phyloP scores from a whole-genome alignment of 2,113 vertebrate species.

The Jacana jacana region DNA sequence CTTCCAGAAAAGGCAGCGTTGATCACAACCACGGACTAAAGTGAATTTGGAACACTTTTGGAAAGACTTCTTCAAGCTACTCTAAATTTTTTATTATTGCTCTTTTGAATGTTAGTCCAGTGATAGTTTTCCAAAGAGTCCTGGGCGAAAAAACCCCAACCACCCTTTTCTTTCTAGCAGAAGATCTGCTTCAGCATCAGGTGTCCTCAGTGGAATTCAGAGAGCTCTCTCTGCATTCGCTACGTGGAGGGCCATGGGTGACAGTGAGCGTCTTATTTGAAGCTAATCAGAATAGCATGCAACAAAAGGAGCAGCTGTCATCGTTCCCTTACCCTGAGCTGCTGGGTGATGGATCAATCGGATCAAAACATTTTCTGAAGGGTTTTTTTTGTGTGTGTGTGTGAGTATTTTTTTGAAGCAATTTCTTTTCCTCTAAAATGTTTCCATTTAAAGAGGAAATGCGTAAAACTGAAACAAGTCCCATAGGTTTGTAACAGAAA shows the following conservation, averaged over 20 bases:
- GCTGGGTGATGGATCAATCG: slow-evolving; percentile 14
- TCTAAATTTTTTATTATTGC: background rate
- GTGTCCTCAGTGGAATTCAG: background rate
- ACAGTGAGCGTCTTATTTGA: background rate
- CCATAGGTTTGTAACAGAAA: slow-evolving; percentile 1
- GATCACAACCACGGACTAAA: background rate
- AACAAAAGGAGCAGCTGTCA: slow-evolving; percentile 34
- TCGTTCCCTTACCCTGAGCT: slow-evolving; percentile 3
- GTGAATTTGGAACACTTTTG: background rate
- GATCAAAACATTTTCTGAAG: slow-evolving; percentile 28
- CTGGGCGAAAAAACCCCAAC: background rate
- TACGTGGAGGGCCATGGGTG: background rate
- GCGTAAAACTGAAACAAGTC: slow-evolving; percentile 4
- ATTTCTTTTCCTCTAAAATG: background rate
- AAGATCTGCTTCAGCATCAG: background rate
- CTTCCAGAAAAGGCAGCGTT: background rate
- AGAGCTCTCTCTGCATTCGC: background rate
- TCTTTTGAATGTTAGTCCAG: background rate
- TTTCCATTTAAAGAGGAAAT: slow-evolving; percentile 1
- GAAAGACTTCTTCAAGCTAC: background rate
- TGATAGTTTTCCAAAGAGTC: background rate
- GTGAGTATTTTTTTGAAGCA: background rate
- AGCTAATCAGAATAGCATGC: slow-evolving; percentile 21
- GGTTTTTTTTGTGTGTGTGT: background rate
- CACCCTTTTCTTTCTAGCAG: background rate